Conservation (phyloP, 2,888 invertebrate genomes). For the Phaonia tiefii region DNA sequence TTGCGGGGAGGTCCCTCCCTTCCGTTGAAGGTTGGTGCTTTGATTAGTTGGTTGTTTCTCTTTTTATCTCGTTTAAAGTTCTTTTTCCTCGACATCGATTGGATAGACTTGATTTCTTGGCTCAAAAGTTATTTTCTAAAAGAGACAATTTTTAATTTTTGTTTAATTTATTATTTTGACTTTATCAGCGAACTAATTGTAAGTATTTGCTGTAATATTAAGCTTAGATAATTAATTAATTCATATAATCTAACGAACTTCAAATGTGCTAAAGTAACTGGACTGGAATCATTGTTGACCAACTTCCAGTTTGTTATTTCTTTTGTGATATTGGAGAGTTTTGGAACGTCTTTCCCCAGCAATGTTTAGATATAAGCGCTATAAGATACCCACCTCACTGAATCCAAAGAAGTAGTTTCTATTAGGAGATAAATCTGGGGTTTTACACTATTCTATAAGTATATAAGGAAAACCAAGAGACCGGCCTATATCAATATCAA, state of each 20-base stretch:
- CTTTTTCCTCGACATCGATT: not conserved
- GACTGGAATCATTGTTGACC: no score
- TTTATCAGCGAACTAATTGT: not conserved
- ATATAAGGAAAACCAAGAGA: no score
- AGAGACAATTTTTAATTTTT: not conserved
- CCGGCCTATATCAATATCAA: no score
- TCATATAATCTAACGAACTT: not conserved
- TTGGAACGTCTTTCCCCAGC: no score
- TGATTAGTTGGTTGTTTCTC: slow-evolving; percentile 30
- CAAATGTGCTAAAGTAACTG: no score
- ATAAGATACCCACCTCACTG: no score
- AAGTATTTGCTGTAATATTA: not conserved
- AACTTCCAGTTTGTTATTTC: no score
- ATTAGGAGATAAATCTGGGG: no score
- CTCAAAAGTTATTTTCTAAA: not conserved
- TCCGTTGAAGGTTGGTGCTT: not conserved
- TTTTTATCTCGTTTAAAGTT: not conserved
- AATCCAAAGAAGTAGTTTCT: no score
- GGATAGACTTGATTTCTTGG: not conserved
- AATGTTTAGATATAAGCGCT: no score
- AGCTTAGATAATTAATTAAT: not conserved
- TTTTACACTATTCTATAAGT: no score
- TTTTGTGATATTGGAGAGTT: no score
- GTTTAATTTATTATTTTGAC: not conserved
- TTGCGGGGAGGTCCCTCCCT: slow-evolving; percentile 3